Evolutionary conservation across 2,888 invertebrate genomes (phyloP).

Genomic region (Patella pellucida): DNA sequence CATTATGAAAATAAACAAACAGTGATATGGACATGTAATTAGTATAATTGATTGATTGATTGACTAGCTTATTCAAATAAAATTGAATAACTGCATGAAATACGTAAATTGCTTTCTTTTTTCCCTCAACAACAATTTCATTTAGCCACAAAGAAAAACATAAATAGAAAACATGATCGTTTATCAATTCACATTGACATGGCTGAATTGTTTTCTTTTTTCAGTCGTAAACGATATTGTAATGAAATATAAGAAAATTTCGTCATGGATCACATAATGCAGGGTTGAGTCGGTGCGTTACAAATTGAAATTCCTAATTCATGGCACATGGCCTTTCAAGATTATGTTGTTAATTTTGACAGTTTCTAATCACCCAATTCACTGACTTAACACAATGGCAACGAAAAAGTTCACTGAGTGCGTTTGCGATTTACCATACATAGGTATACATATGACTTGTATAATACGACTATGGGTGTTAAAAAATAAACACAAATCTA

Average conservation of each 20-base stretch:
- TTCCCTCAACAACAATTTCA: no score
- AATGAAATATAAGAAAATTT: neutral
- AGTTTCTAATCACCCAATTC: conserved; percentile 4
- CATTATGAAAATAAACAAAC: no score
- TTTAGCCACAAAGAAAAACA: no score
- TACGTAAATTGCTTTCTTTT: no score
- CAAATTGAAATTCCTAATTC: neutral
- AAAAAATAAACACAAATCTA: no score
- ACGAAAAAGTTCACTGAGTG: neutral
- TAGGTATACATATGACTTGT: conserved; percentile 5
- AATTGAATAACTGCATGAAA: no score
- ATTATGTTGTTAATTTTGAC: conserved; percentile 5
- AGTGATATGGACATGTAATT: no score
- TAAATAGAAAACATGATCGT: no score
- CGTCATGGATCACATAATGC: neutral
- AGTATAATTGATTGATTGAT: no score
- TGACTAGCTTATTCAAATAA: no score
- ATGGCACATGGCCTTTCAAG: neutral
- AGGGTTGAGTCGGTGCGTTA: conserved; percentile 1
- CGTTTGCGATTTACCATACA: neutral
- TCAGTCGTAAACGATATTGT: neutral
- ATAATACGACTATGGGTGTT: neutral
- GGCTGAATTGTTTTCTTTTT: conserved; percentile 4
- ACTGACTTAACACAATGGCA: conserved; percentile 9
- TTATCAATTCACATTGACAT: neutral